These are phyloP conservation scores for Trigoniulus corallinus DNA, from an alignment of 1,140 invertebrate species.

Conservation along the genomic window DNA sequence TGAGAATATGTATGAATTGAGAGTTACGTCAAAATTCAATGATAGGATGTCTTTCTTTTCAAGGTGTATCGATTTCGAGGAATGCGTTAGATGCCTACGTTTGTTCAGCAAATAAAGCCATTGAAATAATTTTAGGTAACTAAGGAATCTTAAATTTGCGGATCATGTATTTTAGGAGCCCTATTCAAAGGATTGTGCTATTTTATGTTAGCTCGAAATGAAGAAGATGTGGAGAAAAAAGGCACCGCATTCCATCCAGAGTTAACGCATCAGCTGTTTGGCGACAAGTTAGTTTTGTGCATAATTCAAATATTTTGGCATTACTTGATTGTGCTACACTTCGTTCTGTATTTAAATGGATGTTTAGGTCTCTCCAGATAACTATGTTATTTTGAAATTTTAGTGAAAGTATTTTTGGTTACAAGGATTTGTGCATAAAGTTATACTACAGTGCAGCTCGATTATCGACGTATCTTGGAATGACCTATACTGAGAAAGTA, in stretches of 20 bases:
- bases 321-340: constrained; percentile 9
- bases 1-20: too few relatives aligned
- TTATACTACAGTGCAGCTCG: constrained; percentile 67
- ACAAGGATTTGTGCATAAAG: constrained; percentile 59
- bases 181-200: not conserved
- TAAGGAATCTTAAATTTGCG: not conserved
- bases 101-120: constrained; percentile 36
- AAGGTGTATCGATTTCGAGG: not conserved
- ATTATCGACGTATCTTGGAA: constrained; percentile 50
- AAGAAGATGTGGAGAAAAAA: constrained; percentile 52
- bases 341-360: not conserved
- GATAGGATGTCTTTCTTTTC: not conserved
- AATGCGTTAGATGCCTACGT: not conserved
- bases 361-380: too few relatives aligned
- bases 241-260: constrained; percentile 56
- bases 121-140: constrained; percentile 61
- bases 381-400: constrained; percentile 10
- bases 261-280: constrained; percentile 89
- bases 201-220: not conserved
- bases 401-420: constrained; percentile 85
- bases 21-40: too few relatives aligned
- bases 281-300: constrained; percentile 42
- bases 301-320: constrained; percentile 12
- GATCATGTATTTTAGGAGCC: not conserved
- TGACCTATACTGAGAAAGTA: constrained; percentile 44